These are phyloP conservation scores for Pogonognathellus flavescens DNA, from an alignment of 1,140 invertebrate species.

Conservation along the genomic window DNA sequence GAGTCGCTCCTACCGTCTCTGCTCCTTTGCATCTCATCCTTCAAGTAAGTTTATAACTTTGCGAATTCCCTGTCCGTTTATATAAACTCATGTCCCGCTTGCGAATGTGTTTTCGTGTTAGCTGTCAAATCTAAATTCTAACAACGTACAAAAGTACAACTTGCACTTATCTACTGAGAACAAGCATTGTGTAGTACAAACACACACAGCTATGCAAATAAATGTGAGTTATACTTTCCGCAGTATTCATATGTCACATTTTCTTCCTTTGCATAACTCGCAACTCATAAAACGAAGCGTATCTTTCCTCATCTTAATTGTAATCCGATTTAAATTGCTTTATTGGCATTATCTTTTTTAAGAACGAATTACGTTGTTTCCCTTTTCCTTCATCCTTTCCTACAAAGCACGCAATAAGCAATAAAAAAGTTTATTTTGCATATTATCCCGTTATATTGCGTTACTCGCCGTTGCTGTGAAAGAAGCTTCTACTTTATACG, in stretches of 20 bases:
- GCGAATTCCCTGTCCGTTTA: too few relatives aligned
- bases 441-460: background rate
- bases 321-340: too few relatives aligned
- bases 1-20: conserved; percentile 63
- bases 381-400: too few relatives aligned
- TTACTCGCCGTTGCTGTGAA: background rate
- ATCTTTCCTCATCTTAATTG: too few relatives aligned
- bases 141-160: background rate
- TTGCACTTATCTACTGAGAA: background rate
- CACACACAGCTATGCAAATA: too few relatives aligned
- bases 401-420: too few relatives aligned
- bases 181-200: background rate
- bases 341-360: too few relatives aligned
- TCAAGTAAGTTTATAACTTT: conserved; percentile 51
- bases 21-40: conserved; percentile 65
- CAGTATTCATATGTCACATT: too few relatives aligned
- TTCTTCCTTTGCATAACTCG: too few relatives aligned
- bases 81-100: background rate
- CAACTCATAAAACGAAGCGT: too few relatives aligned
- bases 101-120: background rate
- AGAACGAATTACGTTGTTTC: too few relatives aligned
- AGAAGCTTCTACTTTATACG: background rate
- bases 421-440: background rate
- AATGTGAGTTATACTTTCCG: too few relatives aligned
- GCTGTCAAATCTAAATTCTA: background rate